A percentile compares a stretch with the other conserved stretches of the same genome.
Evolutionary conservation across 2,888 invertebrate species (phyloP).

Genomic region (Thymelicus acteon): DNA sequence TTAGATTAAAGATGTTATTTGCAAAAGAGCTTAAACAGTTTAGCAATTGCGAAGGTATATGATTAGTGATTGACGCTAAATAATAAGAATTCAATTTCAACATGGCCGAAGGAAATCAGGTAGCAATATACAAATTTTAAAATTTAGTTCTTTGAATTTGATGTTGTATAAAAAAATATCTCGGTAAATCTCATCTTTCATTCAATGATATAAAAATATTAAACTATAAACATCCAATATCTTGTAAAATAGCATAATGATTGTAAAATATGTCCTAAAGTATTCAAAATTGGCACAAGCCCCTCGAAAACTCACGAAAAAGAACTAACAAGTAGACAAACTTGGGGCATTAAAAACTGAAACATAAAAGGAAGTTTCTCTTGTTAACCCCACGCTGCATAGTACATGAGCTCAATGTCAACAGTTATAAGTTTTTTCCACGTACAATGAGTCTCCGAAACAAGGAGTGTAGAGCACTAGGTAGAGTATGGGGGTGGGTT

Average conservation of each 20-base stretch:
- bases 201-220: neutral
- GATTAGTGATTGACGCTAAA: too few species aligned
- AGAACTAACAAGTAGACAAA: constrained; percentile 32
- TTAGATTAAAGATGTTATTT: too few species aligned
- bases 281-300: constrained; percentile 25
- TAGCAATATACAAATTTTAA: too few species aligned
- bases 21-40: too few species aligned
- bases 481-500: constrained; percentile 47
- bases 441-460: constrained; percentile 67
- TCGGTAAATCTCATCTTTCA: neutral
- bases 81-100: too few species aligned
- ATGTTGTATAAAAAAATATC: too few species aligned
- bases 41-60: too few species aligned
- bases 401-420: constrained; percentile 72
- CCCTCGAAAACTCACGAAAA: constrained; percentile 11
- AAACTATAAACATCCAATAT: neutral
- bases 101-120: too few species aligned
- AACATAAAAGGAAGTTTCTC: constrained; percentile 41
- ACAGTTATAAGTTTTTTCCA: constrained; percentile 70
- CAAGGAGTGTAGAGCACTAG: constrained; percentile 71
- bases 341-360: constrained; percentile 33
- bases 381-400: constrained; percentile 47
- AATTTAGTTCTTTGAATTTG: too few species aligned
- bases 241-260: neutral
- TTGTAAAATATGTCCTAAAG: neutral